phyloP scores from a whole-genome alignment of 2,113 vertebrate genomes.

The Centropristis striata region DNA sequence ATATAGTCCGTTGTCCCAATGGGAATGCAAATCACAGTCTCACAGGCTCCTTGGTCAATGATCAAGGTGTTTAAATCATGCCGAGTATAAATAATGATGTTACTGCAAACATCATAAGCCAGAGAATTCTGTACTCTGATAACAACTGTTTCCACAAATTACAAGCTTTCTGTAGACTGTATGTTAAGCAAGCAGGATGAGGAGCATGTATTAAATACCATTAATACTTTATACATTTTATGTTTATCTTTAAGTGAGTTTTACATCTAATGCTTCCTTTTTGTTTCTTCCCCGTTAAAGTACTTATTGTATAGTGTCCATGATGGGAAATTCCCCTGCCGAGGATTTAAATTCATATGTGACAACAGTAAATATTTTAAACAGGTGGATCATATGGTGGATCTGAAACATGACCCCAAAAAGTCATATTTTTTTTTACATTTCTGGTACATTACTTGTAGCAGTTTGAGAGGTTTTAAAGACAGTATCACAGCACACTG shows the following conservation, averaged over 20 bases:
- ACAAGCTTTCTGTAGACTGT: constrained; percentile 9
- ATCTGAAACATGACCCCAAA: constrained; percentile 40
- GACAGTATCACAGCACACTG: constrained; percentile 53
- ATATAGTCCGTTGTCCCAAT: constrained; percentile 45
- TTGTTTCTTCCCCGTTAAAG: background rate
- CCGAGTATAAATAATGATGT: constrained; percentile 57
- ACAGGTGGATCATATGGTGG: constrained; percentile 1
- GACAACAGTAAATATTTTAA: constrained; percentile 18
- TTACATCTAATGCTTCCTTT: background rate
- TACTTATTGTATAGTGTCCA: background rate
- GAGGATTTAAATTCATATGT: too few relatives aligned
- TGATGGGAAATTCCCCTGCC: background rate
- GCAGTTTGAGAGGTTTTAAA: constrained; percentile 53
- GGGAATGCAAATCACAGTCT: constrained; percentile 60
- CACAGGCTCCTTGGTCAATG: constrained; percentile 48
- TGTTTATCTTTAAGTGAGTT: background rate
- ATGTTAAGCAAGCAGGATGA: constrained; percentile 2
- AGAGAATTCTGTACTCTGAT: constrained; percentile 30
- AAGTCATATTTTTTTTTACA: constrained; percentile 26
- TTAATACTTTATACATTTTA: background rate
- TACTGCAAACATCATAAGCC: constrained; percentile 33
- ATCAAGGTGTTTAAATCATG: constrained; percentile 48
- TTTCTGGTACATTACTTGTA: constrained; percentile 47
- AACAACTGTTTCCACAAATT: constrained; percentile 14
- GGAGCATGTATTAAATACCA: background rate